Evolutionary conservation across 2,797 vertebrate species (phyloP), one percentile per base, ranked within the genome.

Genomic region (Gallinago nigripennis): DNA sequence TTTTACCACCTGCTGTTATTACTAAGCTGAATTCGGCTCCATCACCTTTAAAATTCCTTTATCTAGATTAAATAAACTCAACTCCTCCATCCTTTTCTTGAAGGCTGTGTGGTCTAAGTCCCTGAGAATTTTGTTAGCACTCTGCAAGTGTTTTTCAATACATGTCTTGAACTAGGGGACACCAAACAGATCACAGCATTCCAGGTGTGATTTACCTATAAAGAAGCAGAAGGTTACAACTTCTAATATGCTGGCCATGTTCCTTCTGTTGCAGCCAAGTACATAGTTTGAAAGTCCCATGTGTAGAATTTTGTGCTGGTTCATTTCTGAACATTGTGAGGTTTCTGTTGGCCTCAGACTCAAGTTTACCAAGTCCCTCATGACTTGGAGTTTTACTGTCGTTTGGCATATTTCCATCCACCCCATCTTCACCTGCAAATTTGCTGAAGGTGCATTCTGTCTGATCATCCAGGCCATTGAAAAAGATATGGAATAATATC

Each of bases 391-490:
- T 82, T 94, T 93, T 64, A 20, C 43, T 41, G 30, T 28, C 24
- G n/a, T 84, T 92, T 89, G n/a, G 48, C 28, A 17, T 31, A 58
- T 66, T 89, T 93, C 51, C 78, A 64, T 35, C 16, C 24, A 48
- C 11, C n/a, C 50, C 11, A 45, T 91, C 75, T 80, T 88, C 92
- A 94, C 43, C 78, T 95, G 86, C 68, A 82, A 70, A 89, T 73
- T 33, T 95, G 95, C 91, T 93, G 94, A 94, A 70, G 64, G 57
- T 82, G 78, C 92, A 57, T 91, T 95, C 56, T 73, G 18, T 61
- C 63, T 84, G 70, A 94, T 95, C 60, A 85, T 56, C 70, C 31
- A 73, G 81, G 43, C 69, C 63, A n/a, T 45, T 91, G 82, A 92
- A 60, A 82, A 93, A 92, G 35, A 89, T 45, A 25, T 57, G 45